Conservation (phyloP, 2,888 invertebrate genomes). For the Oeneis ivallda region DNA sequence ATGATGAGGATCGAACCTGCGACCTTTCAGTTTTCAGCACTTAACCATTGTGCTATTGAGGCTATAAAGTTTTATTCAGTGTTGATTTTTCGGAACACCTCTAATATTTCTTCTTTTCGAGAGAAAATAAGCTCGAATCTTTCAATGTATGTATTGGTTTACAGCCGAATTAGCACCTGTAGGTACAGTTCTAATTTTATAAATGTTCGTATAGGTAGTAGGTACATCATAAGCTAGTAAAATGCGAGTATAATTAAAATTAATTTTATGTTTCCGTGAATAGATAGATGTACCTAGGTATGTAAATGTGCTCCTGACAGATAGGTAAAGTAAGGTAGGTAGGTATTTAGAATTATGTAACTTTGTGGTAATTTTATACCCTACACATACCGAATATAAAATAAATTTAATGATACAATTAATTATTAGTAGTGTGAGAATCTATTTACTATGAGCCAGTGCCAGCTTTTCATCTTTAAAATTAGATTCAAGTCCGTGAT, state of each 20-base stretch:
- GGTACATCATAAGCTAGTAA: not conserved
- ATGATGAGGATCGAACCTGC: too few species aligned
- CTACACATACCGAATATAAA: not conserved
- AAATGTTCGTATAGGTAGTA: too few species aligned
- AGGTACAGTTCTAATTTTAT: too few species aligned
- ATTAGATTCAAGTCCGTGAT: conserved; percentile 11
- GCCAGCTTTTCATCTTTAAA: conserved; percentile 7
- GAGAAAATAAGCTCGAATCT: too few species aligned
- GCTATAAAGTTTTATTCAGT: too few species aligned
- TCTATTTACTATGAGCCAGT: conserved; percentile 9
- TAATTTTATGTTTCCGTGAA: conserved; percentile 7
- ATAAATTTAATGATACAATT: conserved; percentile 11
- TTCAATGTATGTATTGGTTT: too few species aligned
- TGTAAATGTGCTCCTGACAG: not conserved
- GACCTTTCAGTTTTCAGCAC: too few species aligned
- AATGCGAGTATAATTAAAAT: not conserved
- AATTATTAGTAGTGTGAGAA: not conserved
- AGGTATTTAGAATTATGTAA: not conserved
- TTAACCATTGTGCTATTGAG: too few species aligned
- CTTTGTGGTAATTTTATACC: not conserved
- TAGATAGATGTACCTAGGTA: not conserved
- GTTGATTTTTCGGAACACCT: too few species aligned
- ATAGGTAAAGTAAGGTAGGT: too few species aligned
- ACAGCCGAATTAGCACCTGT: too few species aligned
- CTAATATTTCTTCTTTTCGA: too few species aligned